Evolutionary conservation across 2,888 invertebrate species (phyloP).

Genomic region (Lysandra bellargus): DNA sequence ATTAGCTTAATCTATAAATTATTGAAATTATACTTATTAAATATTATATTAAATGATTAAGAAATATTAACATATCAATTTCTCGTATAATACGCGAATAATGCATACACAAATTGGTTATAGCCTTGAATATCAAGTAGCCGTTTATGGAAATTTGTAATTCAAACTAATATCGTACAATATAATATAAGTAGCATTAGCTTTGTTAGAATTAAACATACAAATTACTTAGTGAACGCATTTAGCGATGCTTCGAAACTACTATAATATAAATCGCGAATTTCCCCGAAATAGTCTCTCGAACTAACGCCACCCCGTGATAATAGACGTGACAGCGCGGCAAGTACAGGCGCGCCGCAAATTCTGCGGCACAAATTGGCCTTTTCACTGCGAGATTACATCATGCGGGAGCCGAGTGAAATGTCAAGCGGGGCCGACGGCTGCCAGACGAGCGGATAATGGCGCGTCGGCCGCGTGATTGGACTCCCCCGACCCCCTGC

Average conservation of each 20-base stretch:
- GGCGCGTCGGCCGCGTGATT: conserved; percentile 80
- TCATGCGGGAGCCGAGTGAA: conserved; percentile 81
- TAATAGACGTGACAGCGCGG: conserved; percentile 76
- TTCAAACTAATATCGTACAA: conserved; percentile 23
- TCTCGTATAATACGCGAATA: conserved; percentile 14
- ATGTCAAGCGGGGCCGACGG: conserved; percentile 81
- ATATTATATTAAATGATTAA: conserved; percentile 20
- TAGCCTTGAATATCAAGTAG: conserved; percentile 31
- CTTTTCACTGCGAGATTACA: conserved; percentile 81
- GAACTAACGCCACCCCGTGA: conserved; percentile 52
- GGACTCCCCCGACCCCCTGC: conserved; percentile 62
- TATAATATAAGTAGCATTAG: neutral
- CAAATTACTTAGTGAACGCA: neutral
- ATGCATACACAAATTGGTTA: conserved; percentile 26
- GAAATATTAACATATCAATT: conserved; percentile 28
- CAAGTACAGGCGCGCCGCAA: conserved; percentile 77
- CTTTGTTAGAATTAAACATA: neutral
- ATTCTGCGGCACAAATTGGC: conserved; percentile 81
- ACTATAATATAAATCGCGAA: conserved; percentile 46
- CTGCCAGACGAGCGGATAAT: conserved; percentile 81
- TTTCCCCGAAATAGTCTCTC: conserved; percentile 49
- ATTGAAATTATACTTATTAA: conserved; percentile 22
- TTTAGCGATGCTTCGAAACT: neutral
- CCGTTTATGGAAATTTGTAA: conserved; percentile 23
- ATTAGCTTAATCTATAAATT: conserved; percentile 28